Base-by-base conservation (phyloP, 2,888 invertebrate species). In the Schizotus pectinicornis region DNA sequence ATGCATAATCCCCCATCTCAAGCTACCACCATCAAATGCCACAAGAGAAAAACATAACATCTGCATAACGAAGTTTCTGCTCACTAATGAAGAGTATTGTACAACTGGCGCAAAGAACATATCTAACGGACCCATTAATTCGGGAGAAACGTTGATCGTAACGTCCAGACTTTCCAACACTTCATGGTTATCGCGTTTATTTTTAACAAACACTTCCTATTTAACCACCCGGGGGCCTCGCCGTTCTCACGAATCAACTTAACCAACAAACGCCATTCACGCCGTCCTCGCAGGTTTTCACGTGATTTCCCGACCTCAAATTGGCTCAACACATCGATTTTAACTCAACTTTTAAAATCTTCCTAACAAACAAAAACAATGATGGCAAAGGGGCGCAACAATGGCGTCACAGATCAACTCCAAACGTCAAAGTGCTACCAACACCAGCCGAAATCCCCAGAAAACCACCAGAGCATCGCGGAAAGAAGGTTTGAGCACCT, bases 1-100 rank as follows among this genome's bases (percentile, higher is more conserved):
- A 69, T 61, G 73, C 76, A 74, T 74, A 77, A 64, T 79, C 78
- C 70, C 74, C 79, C 79, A 79, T 79, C 71, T 74, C 74, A 75
- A 64, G 43, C 47, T 42, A 64, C 60, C 65, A 69, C 57, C 66
- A 64, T 67, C 63, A 67, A 66, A 57, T 52, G 51, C 50, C 48
- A 59, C 51, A 30, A 45, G 33, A 36, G 48, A 51, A 64, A 36
- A 60, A 64, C 63, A 68, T 65, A 62, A 54, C 62, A 55, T 63
- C 62, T 59, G 63, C 70, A 70, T 68, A 39, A 70, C 67, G 65
- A 57, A 46, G 41, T 51, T 59, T 52, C 59, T 50, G 49, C 37
- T 47, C 52, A 56, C 48, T 34, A 42, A 37, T 47, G 32, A 45
- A 12, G 14, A 51, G 50, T 45, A 41, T 38, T 38, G 34, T 39